phyloP scores from a whole-genome alignment of 2,797 vertebrate genomes.

The Schizothorax lantsangensis region DNA sequence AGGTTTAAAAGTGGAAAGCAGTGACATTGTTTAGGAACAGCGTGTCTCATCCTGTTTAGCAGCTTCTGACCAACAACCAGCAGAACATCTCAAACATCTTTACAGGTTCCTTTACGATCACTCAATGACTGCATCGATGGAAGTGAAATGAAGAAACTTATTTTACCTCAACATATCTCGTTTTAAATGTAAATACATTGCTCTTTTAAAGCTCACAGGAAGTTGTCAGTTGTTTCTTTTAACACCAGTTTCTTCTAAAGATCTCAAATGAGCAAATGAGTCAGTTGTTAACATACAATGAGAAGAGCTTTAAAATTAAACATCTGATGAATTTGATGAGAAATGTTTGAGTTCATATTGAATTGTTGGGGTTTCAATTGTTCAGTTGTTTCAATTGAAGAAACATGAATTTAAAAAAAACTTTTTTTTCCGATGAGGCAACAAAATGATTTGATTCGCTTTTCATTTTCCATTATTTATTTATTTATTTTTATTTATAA shows the following conservation, averaged over 20 bases:
- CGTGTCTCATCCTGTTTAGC: not conserved
- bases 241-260: not conserved
- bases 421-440: too few relatives aligned
- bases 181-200: not conserved
- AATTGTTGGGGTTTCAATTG: not conserved
- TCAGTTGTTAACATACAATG: not conserved
- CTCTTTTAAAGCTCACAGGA: not conserved
- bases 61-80: not conserved
- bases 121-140: not conserved
- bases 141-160: not conserved
- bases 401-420: not conserved
- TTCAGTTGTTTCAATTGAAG: not conserved
- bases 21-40: slow-evolving; percentile 27
- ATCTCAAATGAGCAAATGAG: not conserved
- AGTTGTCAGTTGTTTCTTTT: not conserved
- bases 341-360: not conserved
- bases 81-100: slow-evolving; percentile 1
- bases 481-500: not conserved
- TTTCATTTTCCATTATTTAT: not conserved
- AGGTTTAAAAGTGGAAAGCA: slow-evolving; percentile 20
- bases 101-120: not conserved
- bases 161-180: not conserved
- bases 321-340: not conserved
- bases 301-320: not conserved
- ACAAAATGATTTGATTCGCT: not conserved